Evolutionary conservation across 2,888 invertebrate species (phyloP), one percentile per base, ranked within the genome.

Genomic region (Melanargia galathea): DNA sequence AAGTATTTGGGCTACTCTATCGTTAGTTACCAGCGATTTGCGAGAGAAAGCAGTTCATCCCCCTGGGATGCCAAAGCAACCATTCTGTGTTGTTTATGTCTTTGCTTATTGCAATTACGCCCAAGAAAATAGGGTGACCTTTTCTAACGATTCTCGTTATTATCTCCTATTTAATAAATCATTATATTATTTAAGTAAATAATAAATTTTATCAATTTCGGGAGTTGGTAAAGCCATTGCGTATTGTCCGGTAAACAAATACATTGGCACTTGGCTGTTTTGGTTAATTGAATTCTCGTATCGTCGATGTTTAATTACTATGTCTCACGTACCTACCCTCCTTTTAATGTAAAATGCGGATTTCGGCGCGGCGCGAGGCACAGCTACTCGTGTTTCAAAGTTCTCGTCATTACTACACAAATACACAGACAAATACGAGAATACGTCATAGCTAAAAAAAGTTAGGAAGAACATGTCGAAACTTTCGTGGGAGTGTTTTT

Each of bases 251-350:
- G 45, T 38, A 46, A 33, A 59, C 55, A 65, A 49, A 65, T 62
- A 65, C 62, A 65, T 54, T 62, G 62, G 58, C 58, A 62, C 55
- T 57, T 51, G 58, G 54, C 62, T 40, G 58, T 46, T 66, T 58
- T 62, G 56, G 51, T 56, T 64, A 66, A 66, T 64, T 60, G 55
- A 59, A 62, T 49, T 66, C 55, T 57, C 54, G 60, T 58, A 56
- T 65, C 58, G 65, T 59, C 62, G 54, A 59, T 62, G 59, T 62
- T 64, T 61, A 66, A 66, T 66, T 66, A 66, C 48, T 49, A 66
- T 26, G 66, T 61, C 66, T 59, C n/a, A n/a, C 43, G 58, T 22
- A 48, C 62, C n/a, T n/a, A 65, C 55, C 38, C 62, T 62, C 49
- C 59, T 59, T 49, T 65, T 49, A 43, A 22, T 51, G 26, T 59